Evolutionary conservation across 2,888 invertebrate genomes (phyloP), one percentile per base, ranked within the genome.

Genomic region (Drosophila falleni): DNA sequence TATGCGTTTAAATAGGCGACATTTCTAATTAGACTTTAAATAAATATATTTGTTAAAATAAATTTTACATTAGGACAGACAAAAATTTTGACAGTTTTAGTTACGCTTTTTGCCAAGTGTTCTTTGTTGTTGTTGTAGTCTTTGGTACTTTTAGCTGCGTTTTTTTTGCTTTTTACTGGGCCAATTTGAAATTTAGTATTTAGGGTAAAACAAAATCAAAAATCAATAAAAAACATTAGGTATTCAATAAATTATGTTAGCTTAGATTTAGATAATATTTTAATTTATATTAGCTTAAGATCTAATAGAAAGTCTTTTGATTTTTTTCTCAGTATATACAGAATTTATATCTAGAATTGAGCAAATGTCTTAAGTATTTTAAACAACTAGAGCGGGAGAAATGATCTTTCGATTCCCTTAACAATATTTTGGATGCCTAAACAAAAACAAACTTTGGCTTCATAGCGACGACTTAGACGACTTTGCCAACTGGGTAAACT

Each of bases 121-220:
- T 58, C 63, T 67, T 81, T 74, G 62, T 64, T 78, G 31, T 69
- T 71, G 53, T 81, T 74, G 71, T 78, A 81, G 54, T 90, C 90
- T 90, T 90, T 90, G 90, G 90, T 90, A 84, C 85, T 77, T 80
- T 90, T 90, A 90, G 90, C 90, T 90, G 90, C 76, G 71, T 78
- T 73, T 74, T 81, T 65, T 77, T 72, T 73, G 70, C 61, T 73
- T 67, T 73, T 59, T 59, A 62, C 62, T 79, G 65, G 74, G 74
- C 84, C 82, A 84, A 87, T 89, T 84, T 78, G 56, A 53, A 73
- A 71, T 83, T 84, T 71, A 72, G 77, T 79, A 56, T 66, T 78
- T 42, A 41, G 58, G 50, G 55, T 78, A 65, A 81, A 84, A 72
- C 61, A 65, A 72, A 68, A 59, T 69, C 68, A 67, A 73, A 72